Evolutionary conservation across 2,888 invertebrate species (phyloP), one percentile per base, ranked within the genome.

Genomic region (Rhabditoides inermis): DNA sequence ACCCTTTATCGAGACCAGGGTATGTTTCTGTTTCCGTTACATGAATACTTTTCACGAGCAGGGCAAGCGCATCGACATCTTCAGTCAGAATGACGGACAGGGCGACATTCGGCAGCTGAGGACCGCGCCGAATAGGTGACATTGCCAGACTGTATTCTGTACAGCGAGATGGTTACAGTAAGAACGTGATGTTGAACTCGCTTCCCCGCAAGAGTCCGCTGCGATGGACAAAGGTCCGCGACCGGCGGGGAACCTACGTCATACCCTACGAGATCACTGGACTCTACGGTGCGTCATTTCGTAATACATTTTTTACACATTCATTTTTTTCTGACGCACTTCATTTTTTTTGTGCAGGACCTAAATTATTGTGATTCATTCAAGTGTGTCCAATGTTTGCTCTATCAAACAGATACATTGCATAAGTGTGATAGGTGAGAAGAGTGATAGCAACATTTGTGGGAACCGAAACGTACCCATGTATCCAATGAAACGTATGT

Each of bases 241-340:
- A 65, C 30, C 23, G 27, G 4, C 52, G 55, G 3, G 64, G 63
- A 6, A 65, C 68, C 42, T 70, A 55, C 40, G 56, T 62, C 4
- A 62, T 71, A 18, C 71, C 71, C 2, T 71, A 63, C 44, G 51
- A 50, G 18, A 68, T 72, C 23, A 57, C 64, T 4, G 71, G 71
- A 23, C 47, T 42, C 15, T 71, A 60, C 49, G 65, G 71, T 71
- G 30, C 20, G 51, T 26, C 22, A 2, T 2, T n/a, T n/a, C n/a
- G n/a, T n/a, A n/a, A n/a, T n/a, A n/a, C n/a, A n/a, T n/a, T n/a
- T n/a, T n/a, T n/a, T n/a, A n/a, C n/a, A n/a, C n/a, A n/a, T n/a
- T 3, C n/a, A 15, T 5, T 30, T 32, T 54, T 23, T 12, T 5
- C 56, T 6, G 15, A 1, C 27, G 22, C 3, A 35, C 20, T 22